These are phyloP conservation scores for Charadrius vociferus DNA, from an alignment of 2,113 vertebrate species.

Conservation along the genomic window DNA sequence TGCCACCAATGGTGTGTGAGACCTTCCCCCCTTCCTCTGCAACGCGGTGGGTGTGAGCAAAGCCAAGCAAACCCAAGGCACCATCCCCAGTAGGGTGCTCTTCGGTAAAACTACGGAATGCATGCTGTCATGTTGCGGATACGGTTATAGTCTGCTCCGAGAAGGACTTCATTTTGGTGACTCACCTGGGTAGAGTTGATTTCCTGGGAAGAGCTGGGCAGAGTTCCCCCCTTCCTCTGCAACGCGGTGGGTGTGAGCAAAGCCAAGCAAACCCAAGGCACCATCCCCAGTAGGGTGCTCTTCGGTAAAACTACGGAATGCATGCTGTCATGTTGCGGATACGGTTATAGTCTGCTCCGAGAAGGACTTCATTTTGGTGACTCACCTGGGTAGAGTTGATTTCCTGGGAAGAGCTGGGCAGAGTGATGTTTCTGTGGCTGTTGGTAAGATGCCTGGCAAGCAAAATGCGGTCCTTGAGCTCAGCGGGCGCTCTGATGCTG, in stretches of 20 bases:
- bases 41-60: neutral
- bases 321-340: accelerated
- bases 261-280: neutral
- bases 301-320: neutral
- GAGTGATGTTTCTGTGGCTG: neutral
- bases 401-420: neutral
- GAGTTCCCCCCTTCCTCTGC: too few species aligned
- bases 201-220: neutral
- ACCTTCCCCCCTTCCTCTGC: neutral
- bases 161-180: neutral
- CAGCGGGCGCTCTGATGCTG: neutral
- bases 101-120: neutral
- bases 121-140: accelerated
- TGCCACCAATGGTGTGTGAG: neutral
- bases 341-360: neutral
- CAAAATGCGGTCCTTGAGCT: neutral
- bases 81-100: neutral
- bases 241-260: neutral
- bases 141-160: neutral
- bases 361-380: neutral
- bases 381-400: neutral
- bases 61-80: neutral
- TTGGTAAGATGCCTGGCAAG: neutral
- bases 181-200: neutral
- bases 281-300: neutral